Base-by-base conservation (phyloP, 2,113 vertebrate genomes). In the Ellobius talpinus region DNA sequence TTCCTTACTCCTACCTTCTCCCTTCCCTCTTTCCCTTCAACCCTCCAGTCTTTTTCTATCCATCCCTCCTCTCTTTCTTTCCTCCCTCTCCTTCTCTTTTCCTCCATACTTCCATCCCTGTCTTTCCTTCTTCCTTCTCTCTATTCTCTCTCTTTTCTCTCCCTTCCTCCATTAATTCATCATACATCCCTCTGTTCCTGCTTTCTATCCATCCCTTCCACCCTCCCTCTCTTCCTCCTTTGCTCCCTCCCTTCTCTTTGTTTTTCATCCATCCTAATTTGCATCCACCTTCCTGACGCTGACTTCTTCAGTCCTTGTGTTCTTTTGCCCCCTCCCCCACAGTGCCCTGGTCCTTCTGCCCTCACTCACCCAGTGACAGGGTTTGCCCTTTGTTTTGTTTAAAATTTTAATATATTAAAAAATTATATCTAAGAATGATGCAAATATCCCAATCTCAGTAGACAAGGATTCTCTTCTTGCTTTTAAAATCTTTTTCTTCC, bases 301-400 rank as follows among this genome's bases (percentile, higher is more conserved):
- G 14, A 3, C 33, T 4, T 19, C 33, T 5, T 72, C 0, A 50
- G 36, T 36, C 24, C 50, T 19, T n/a, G 0, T 21, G 42, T 7
- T 47, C 68, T 47, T 36, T n/a, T 7, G 14, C 1, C 39, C 9
- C 3, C 7, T 2, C 12, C 52, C 8, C 3, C 4, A 1, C 8
- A 0, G 0, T 16, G 4, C 9, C 72, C 29, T 23, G 1, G 23
- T 21, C 45, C 36, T 1, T 42, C 47, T 68, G 26, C 7, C 1
- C 24, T 23, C 31, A 24, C 39, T 81, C 23, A 31, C 17, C 66
- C 45, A 16, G n/a, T 31, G 26, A 45, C 63, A 36, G 33, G 13
- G 12, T 9, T 68, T 45, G 9, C 42, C 42, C 55, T 66, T 85
- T 47, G 31, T 29, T 87, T 39, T 55, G 47, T 36, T 72, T 52